Evolutionary conservation across 2,888 invertebrate species (phyloP), one percentile per base, ranked within the genome.

Genomic region (Spialia ferax): DNA sequence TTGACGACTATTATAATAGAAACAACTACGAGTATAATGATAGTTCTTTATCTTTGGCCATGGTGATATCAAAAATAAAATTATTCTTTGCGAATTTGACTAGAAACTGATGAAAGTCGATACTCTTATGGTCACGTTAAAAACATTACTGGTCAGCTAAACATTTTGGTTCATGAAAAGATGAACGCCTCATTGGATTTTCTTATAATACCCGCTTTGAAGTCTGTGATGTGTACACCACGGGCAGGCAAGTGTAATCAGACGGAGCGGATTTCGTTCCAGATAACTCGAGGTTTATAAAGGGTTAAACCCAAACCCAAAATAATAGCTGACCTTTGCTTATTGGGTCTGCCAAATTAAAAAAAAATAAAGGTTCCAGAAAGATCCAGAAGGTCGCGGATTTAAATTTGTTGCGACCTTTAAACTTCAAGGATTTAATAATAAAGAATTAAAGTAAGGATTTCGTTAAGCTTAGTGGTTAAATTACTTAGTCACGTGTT

Each of bases 311-410:
- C 61, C 29, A 62, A n/a, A 48, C 62, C 61, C 29, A 6, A 61
- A 61, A 50, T 50, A 61, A 48, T 42, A 50, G 35, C 20, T 61
- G 50, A 32, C 61, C 61, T 61, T 61, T 50, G 32, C 61, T 32
- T 61, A 35, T 29, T 32, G 32, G 55, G 29, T 54, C 54, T 7
- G 26, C 54, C 11, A 23, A 13, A 23, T 20, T 42, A 23, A 38
- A 42, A 50, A 29, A 48, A 42, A 50, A 22, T 50, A 54, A 13
- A 38, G n/a, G n/a, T 10, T 38, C 50, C 4, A 38, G 50, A 50
- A 50, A 50, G n/a, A n/a, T 18, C 22, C 50, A 4, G 22, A 54
- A 54, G 54, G 54, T 26, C 23, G 26, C 7, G 26, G 45, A 26
- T 13, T n/a, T 50, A 50, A 54, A 54, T 26, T 13, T 15, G 54